Evolutionary conservation across 2,797 vertebrate genomes (phyloP).

Genomic region (Coendou prehensilis): DNA sequence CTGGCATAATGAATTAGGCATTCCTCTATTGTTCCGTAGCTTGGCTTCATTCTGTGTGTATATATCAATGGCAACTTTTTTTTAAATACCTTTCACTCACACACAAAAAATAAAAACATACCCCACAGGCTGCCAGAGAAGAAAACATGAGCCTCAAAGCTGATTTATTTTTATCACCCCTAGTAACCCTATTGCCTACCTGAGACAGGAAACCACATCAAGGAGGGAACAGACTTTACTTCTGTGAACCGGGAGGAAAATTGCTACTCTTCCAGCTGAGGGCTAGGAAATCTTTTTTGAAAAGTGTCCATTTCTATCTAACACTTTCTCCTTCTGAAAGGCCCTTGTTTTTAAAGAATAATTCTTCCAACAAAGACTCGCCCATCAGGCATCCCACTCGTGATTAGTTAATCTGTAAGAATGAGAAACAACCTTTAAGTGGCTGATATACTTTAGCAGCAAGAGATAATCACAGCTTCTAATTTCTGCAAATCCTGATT

Average conservation of each 20-base stretch:
- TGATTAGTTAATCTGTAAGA: conserved; percentile 80
- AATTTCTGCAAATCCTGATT: conserved; percentile 69
- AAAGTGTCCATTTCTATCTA: conserved; percentile 72
- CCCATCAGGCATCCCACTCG: conserved; percentile 68
- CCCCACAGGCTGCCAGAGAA: conserved; percentile 46
- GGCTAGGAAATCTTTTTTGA: conserved; percentile 56
- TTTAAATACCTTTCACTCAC: conserved; percentile 18
- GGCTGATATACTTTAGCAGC: conserved; percentile 51
- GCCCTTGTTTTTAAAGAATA: conserved; percentile 66
- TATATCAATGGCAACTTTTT: conserved; percentile 68
- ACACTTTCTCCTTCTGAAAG: conserved; percentile 52
- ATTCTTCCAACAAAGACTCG: conserved; percentile 69
- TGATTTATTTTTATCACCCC: conserved; percentile 78
- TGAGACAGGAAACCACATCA: conserved; percentile 78
- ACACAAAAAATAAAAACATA: conserved; percentile 62
- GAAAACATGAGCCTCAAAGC: conserved; percentile 46
- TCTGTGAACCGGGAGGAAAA: conserved; percentile 62
- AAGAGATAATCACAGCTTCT: conserved; percentile 62
- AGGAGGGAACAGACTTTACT: conserved; percentile 51
- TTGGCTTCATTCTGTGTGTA: conserved; percentile 59
- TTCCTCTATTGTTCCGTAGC: conserved; percentile 69
- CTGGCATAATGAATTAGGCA: conserved; percentile 78
- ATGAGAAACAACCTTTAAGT: conserved; percentile 75
- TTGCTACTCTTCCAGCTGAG: conserved; percentile 55
- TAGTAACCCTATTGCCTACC: conserved; percentile 77